Evolutionary conservation across 2,797 vertebrate genomes (phyloP), one percentile per base, ranked within the genome.

Genomic region (Sebastes nivosus): DNA sequence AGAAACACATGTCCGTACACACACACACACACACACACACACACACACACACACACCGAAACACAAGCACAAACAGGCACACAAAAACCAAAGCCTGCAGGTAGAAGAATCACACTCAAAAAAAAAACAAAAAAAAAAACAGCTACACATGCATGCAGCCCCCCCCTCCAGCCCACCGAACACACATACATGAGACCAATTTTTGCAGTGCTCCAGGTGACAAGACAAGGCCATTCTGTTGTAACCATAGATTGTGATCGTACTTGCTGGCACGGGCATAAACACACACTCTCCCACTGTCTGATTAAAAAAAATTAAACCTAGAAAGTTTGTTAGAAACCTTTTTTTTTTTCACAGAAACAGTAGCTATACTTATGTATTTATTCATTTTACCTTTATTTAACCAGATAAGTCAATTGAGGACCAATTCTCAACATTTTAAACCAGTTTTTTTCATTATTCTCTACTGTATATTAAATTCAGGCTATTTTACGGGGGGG

Each of bases 1-100:
- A 96, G 95, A 96, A 96, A 96, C 95, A 96, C 94, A 96, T 96
- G 96, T 96, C 91, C 88, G 75, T 88, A 88, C 88, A 93, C 94
- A 92, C 87, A 83, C 79, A 77, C 78, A 42, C 38, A 42, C 38
- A 36, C 11, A 93, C 94, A 92, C 87, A 83, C n/a, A n/a, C n/a
- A n/a, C 79, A 77, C 78, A 3, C 38, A 16, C 38, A 36, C 12
- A 83, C 14, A 38, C 36, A 12, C 34, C 6, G 61, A 85, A 79
- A 87, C 12, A 22, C 79, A 74, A 81, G 86, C 85, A 88, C 86
- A 93, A 87, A 86, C 90, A 91, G 79, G 75, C 83, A 67, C 91
- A 90, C 67, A 89, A 42, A 69, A 85, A 88, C 89, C 80, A 86
- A 92, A 91, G 90, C 92, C 93, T 92, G 89, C 92, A 94, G 92